These are phyloP conservation scores for Opisthograptis luteolata DNA, from an alignment of 2,888 invertebrate genomes.

Conservation along the genomic window DNA sequence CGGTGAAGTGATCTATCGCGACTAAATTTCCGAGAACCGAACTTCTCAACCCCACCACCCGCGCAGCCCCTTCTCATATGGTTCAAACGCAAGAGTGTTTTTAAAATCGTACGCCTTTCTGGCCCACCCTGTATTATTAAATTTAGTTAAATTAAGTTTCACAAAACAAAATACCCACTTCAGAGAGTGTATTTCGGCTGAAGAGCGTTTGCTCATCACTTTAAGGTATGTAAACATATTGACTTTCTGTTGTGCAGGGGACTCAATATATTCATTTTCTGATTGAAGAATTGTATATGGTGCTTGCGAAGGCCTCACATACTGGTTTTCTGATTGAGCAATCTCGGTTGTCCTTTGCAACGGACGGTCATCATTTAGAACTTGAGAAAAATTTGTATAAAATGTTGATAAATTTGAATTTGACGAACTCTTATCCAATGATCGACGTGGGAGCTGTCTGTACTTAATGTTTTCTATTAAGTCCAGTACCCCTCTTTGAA, in stretches of 20 bases:
- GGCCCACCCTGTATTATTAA: no score
- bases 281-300: slow-evolving; percentile 3
- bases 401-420: slow-evolving; percentile 16
- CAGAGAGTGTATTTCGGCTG: slow-evolving; percentile 13
- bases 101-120: no score
- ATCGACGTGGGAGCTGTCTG: slow-evolving; percentile 18
- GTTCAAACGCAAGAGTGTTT: no score
- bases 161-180: slow-evolving; percentile 3
- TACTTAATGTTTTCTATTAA: slow-evolving; percentile 26
- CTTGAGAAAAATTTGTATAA: slow-evolving; percentile 17
- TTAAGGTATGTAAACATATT: slow-evolving; percentile 10
- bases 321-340: slow-evolving; percentile 15
- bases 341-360: slow-evolving; percentile 12
- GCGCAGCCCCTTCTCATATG: no score
- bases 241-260: slow-evolving; percentile 15
- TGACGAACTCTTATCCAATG: slow-evolving; percentile 18
- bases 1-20: no score
- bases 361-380: slow-evolving; percentile 14
- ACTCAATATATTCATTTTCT: slow-evolving; percentile 20
- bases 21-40: no score
- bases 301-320: slow-evolving; percentile 11
- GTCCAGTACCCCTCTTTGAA: slow-evolving; percentile 25
- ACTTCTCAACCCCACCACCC: no score
- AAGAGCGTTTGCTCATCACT: slow-evolving; percentile 4
- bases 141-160: not conserved